Evolutionary conservation across 2,888 invertebrate genomes (phyloP), one percentile per base, ranked within the genome.

Genomic region (Stenodema calcarata): DNA sequence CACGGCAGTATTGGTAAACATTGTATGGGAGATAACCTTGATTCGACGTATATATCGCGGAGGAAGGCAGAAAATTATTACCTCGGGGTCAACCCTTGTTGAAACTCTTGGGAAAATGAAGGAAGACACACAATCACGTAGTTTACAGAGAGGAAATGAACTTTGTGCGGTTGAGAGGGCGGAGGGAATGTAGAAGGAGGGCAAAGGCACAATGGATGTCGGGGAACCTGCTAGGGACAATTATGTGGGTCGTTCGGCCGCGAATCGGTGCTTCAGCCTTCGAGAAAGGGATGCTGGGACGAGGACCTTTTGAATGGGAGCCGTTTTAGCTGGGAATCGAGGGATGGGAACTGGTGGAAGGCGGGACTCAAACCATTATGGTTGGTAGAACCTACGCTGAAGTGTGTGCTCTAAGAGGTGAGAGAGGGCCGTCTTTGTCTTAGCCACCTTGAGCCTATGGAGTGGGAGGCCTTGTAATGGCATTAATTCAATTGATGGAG

Each of bases 121-220:
- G 62, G 62, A 62, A 62, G 62, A 23, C 62, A 50, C 16, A 73
- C 73, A 73, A 73, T 41, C 30, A 41, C 41, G 73, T 41, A 30
- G 73, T 73, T 73, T 41, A 73, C 73, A 41, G 73, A 73, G 41
- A 73, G 35, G 30, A 41, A 73, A 73, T 73, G 73, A 73, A 73
- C 35, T 73, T 73, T 41, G 73, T 6, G 73, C 35, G 9, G 41
- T 69, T 1, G 18, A 16, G 54, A 7, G 6, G 69, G n/a, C 2
- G 69, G 12, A 23, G 28, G 69, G 23, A 69, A 11, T 2, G 54
- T 16, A 11, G 18, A 4, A 6, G 11, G 73, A 28, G 14, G 70
- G 73, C n/a, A 73, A 73, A 73, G 62, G 73, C 73, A 73, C 35
- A 41, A 73, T 62, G 62, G 62, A 62, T 62, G 62, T 62, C 23